Conservation (phyloP, 2,797 vertebrate genomes). For the Nasua narica region DNA sequence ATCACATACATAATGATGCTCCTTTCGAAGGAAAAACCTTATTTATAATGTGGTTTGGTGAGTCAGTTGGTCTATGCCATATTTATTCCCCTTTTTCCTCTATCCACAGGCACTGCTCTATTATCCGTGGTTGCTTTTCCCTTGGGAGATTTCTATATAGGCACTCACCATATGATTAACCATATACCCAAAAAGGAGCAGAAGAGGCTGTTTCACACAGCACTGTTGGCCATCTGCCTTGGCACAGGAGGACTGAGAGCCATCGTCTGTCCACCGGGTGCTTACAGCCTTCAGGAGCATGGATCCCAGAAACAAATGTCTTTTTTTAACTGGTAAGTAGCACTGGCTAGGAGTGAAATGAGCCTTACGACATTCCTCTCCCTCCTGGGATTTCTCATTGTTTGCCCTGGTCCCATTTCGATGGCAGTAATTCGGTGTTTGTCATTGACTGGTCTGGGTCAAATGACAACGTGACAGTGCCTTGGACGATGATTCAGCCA, state of each 20-base stretch:
- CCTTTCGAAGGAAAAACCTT: not conserved
- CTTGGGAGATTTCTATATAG: constrained; percentile 91
- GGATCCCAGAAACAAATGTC: constrained; percentile 87
- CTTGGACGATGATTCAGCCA: not conserved
- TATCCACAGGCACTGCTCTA: constrained; percentile 87
- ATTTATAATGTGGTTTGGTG: not conserved
- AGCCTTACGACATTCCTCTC: not conserved
- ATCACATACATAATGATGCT: not conserved
- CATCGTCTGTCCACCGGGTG: constrained; percentile 89
- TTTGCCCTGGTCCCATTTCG: not conserved
- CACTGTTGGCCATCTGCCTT: constrained; percentile 88
- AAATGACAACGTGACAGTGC: not conserved
- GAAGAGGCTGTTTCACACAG: constrained; percentile 89
- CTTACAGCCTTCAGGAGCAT: constrained; percentile 87
- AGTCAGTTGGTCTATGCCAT: not conserved
- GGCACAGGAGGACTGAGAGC: constrained; percentile 92
- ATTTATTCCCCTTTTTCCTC: not conserved
- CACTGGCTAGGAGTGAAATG: not conserved
- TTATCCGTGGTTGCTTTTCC: constrained; percentile 93
- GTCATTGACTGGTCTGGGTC: not conserved
- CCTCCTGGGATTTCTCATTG: not conserved
- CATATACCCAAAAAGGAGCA: constrained; percentile 84
- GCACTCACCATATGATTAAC: constrained; percentile 86
- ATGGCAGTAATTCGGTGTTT: not conserved
- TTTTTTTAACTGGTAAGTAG: constrained; percentile 93